Base-by-base conservation (phyloP, 2,888 invertebrate genomes). In the Orthosia gracilis region DNA sequence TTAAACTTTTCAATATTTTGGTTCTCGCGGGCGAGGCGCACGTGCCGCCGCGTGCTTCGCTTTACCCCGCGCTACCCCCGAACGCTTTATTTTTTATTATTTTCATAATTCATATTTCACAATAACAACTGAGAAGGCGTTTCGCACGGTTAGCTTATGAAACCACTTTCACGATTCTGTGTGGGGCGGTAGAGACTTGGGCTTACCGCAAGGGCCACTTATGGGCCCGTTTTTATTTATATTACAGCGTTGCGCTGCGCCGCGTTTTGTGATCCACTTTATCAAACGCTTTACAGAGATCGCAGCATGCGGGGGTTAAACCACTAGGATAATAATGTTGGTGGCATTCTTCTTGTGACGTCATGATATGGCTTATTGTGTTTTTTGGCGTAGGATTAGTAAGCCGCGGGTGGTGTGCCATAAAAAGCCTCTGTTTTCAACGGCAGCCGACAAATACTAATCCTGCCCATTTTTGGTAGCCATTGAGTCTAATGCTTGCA, bases 71-170 rank as follows among this genome's bases (percentile, higher is more conserved):
- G 91, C 84, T 92, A 88, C 89, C 88, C 85, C 85, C 81, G 88
- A 89, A 85, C 93, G 92, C 89, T 94, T 93, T 93, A 95, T 94
- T 96, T 96, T 96, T 96, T 96, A 96, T 95, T 95, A 96, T 96
- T 96, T 96, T 96, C 95, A 96, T 96, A 96, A 95, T 96, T 96
- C 96, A 96, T 94, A 93, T 95, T 95, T 95, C 95, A 95, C 95
- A 95, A 95, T 95, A 96, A 95, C 95, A 96, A 95, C 94, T 91
- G 94, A 91, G 95, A 94, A 95, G 96, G 95, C 96, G 96, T 96
- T 95, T 96, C 96, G 96, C 96, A 96, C 96, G 96, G 95, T 95
- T 96, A 94, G 94, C 92, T 94, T 93, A 94, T 94, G 94, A 94
- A 94, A 94, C 94, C 94, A 94, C 95, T 95, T 92, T 92, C 90